phyloP scores from a whole-genome alignment of 1,140 invertebrate species.

The Drosophila tropicalis region DNA sequence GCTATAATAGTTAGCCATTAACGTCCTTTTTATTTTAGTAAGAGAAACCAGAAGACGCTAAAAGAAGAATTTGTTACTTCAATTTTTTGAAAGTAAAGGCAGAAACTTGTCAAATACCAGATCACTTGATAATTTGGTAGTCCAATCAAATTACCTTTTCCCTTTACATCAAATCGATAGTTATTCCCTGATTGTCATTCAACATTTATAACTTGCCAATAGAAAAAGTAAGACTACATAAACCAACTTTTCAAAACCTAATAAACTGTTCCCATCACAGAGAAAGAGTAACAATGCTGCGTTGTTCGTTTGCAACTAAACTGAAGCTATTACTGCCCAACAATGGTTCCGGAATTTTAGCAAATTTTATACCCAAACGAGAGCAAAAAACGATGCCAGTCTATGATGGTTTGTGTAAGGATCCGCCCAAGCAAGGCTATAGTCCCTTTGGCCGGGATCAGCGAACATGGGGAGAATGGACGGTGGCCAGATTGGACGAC shows the following conservation, averaged over 20 bases:
- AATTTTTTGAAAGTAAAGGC: no score
- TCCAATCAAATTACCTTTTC: no score
- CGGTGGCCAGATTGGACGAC: conserved; percentile 93
- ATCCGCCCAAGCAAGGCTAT: conserved; percentile 56
- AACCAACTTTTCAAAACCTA: neutral
- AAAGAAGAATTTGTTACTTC: no score
- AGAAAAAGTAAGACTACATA: neutral
- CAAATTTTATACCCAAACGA: neutral
- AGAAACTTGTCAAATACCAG: no score
- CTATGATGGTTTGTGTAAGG: conserved; percentile 46
- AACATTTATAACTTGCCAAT: neutral
- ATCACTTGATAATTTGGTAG: no score
- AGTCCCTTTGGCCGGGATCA: conserved; percentile 68
- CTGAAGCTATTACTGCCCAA: neutral
- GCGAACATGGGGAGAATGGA: conserved; percentile 88
- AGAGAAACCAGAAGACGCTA: no score
- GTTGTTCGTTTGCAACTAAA: neutral
- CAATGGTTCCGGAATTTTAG: neutral
- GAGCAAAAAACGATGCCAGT: conserved; percentile 76
- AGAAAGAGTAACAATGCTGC: neutral
- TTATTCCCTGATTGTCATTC: neutral
- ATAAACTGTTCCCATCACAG: neutral
- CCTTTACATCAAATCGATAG: neutral
- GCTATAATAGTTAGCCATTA: neutral
- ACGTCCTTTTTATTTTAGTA: neutral